Evolutionary conservation across 64 coral and sea anemone genomes (phyloP), one percentile per base, ranked within the genome.

Genomic region (Hydrozoanthus tunicans): DNA sequence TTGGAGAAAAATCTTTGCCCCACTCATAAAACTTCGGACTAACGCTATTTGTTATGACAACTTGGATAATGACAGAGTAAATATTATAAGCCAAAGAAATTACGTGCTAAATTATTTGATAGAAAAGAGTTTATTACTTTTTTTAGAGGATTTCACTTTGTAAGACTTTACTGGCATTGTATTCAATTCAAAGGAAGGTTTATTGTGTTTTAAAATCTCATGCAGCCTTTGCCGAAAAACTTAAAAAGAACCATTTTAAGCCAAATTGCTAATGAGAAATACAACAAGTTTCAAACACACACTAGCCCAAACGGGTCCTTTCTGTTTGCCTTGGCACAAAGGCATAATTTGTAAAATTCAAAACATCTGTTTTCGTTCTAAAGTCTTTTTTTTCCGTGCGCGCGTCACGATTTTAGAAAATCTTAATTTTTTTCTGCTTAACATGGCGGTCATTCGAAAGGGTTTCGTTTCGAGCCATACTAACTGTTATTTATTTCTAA

Each of bases 61-160:
- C 84, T 88, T 74, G 68, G 69, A 88, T 88, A 88, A 88, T 88
- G 84, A 75, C 84, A 88, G 68, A 75, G 84, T 88, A 88, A 88
- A 88, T 88, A 74, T 73, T 88, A 74, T 88, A 88, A 88, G 67
- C 56, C 26, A 69, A 74, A 88, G 58, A 74, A 71, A 88, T 88
- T 88, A 88, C 70, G 69, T 73, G 69, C 55, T 70, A 88, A 51
- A 88, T 88, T 61, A 88, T 88, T 88, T 88, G 84, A 74, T 75
- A 88, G 58, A 88, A 88, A 88, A 12, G 59, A 17, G 8, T 73
- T 75, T 75, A 88, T 75, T 74, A 25, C 69, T 88, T 88, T 88
- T 70, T 88, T 23, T 88, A 56, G 25, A 58, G 56, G 68, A 56
- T 51, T 74, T 73, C 24, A 88, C 54, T 88, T 74, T 61, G 9